Base-by-base conservation (phyloP, 1,140 invertebrate genomes). In the Atta cephalotes region DNA sequence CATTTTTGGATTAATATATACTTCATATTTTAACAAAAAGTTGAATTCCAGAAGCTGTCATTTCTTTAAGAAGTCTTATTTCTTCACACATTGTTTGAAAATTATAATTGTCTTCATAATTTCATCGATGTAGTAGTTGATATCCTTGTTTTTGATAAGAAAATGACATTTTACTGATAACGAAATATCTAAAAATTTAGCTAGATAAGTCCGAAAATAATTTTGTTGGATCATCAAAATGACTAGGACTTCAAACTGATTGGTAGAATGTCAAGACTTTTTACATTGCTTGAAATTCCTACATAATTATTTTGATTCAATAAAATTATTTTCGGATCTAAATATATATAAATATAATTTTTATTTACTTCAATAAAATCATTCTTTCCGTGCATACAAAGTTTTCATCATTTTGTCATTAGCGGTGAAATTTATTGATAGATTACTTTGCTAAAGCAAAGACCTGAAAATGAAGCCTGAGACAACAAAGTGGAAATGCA, bases 401-500 rank as follows among this genome's bases (percentile, higher is more conserved):
- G 10, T 21, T 39, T 9, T 60, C 56, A 16, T 63, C 25, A 3
- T 49, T n/a, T 12, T n/a, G 12, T 58, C 21, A 35, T 35, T 35
- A 35, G 31, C 6, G 5, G 71, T 3, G 10, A 25, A 18, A 31
- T 60, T 35, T 12, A 39, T 35, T 45, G 16, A 25, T 2, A 9
- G 28, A 35, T 77, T 28, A 45, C 14, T 62, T 6, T 16, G 21
- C 14, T 18, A 21, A 28, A n/a, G 49, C 16, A 14, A n/a, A 49
- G 10, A 2, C 28, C 9, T 6, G 39, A 14, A n/a, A 28, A 77
- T 3, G 18, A 58, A 39, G n/a, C 16, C n/a, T 16, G 60, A 49
- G 58, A 78, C 28, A 63, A 80, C 49, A 16, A 56, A 31, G 25
- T 18, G 28, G 18, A 56, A 56, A 70, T 70, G 78, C n/a, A 25